Conservation (phyloP, 1,140 invertebrate genomes). For the Pogonomyrmex barbatus region DNA sequence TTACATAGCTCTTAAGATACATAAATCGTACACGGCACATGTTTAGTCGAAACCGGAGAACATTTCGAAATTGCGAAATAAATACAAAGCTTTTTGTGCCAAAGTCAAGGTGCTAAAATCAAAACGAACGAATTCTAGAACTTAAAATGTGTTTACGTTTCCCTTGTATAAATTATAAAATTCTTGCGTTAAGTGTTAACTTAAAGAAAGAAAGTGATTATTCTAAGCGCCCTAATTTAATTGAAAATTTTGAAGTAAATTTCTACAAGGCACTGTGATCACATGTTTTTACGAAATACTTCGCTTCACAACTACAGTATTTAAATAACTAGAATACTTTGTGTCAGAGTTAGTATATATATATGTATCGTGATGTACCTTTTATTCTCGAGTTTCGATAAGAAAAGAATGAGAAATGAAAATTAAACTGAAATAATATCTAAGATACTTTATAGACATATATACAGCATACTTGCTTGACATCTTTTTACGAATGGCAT, state of each 20-base stretch:
- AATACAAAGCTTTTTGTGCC: background rate
- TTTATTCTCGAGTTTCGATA: slow-evolving; percentile 4
- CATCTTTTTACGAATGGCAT: slow-evolving; percentile 65
- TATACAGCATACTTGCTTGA: slow-evolving; percentile 77
- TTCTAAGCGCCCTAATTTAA: slow-evolving; percentile 48
- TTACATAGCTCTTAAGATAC: slow-evolving; percentile 19
- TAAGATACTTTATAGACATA: slow-evolving; percentile 78
- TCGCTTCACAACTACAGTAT: slow-evolving; percentile 36
- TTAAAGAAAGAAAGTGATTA: slow-evolving; percentile 49
- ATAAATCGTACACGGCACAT: slow-evolving; percentile 5
- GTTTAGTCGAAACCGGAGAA: background rate
- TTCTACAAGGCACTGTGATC: slow-evolving; percentile 67
- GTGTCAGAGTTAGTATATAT: background rate
- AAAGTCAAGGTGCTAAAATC: slow-evolving; percentile 19
- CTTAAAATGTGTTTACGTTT: background rate
- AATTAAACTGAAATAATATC: slow-evolving; percentile 67
- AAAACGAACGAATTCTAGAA: background rate
- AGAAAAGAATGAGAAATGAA: slow-evolving; percentile 45
- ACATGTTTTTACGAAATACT: slow-evolving; percentile 55
- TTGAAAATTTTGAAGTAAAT: slow-evolving; percentile 24
- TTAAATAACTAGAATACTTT: slow-evolving; percentile 41
- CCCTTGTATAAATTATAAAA: slow-evolving; percentile 25
- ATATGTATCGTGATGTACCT: background rate
- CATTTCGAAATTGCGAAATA: background rate
- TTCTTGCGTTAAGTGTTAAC: slow-evolving; percentile 38